Base-by-base conservation (phyloP, 2,888 invertebrate genomes). In the Calliopum simillimum region DNA sequence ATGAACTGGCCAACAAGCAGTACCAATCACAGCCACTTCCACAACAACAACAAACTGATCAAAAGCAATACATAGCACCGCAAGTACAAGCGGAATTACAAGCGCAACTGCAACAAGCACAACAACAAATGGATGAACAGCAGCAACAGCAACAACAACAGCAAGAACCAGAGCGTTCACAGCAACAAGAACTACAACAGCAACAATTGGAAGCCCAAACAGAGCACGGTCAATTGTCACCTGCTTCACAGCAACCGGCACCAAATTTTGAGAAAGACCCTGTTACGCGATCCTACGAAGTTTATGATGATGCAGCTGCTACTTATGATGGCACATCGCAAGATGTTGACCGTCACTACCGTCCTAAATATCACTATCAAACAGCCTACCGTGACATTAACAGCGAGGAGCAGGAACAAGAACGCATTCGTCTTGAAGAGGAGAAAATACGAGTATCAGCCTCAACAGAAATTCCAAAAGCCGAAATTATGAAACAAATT, bases 401-500 rank as follows among this genome's bases (percentile, higher is more conserved):
- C 72, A 73, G 43, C 78, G 79, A 81, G 33, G 74, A 77, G 2
- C 78, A 82, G 55, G 5, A 33, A 2, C 8, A 79, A 80, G 19
- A 43, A 69, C 23, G 16, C 59, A 59, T 62, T 19, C 19, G 16
- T 4, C 6, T 14, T 25, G 1, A 21, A 14, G 78, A 80, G 58
- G 79, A 83, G 16, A 79, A 81, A 65, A 75, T 82, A 33, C 77
- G 83, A 0, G 77, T 84, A 0, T 84, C 82, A 3, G 80, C 83
- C 43, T 80, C 84, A 1, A 83, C 81, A 19, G 84, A 86, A 56
- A 82, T 85, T 70, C 84, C 84, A 5, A 86, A 84, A 70, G 81
- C 82, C 0, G 84, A 86, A 73, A 84, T 86, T 3, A 80, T 86
- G 73, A 84, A 83, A 55, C 86, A 86, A 64, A 86, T 86, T 51